A percentile compares a stretch with the other conserved stretches of the same genome.
phyloP scores from a whole-genome alignment of 2,888 invertebrate species.

The Scaptomyza reducta region DNA sequence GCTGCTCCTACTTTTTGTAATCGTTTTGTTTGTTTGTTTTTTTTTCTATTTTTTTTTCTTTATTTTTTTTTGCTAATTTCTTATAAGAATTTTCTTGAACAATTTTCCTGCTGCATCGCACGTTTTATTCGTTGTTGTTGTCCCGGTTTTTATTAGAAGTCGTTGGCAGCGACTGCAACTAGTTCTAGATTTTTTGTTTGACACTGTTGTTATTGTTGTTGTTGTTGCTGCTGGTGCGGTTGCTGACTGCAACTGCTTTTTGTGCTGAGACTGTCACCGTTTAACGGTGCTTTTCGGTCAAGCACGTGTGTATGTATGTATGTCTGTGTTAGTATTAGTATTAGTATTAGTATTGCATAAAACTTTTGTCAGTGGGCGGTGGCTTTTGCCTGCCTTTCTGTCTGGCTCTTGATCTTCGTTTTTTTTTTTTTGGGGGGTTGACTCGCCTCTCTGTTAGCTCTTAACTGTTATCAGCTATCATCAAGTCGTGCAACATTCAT shows the following conservation, averaged over 20 bases:
- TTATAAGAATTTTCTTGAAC: conserved; percentile 72
- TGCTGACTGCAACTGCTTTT: conserved; percentile 50
- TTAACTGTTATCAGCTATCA: conserved; percentile 69
- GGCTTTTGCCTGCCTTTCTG: conserved; percentile 38
- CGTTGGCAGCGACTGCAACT: conserved; percentile 46
- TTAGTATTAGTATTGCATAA: conserved; percentile 37
- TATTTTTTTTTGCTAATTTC: conserved; percentile 66
- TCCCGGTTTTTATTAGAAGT: conserved; percentile 57
- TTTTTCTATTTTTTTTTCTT: too few species aligned
- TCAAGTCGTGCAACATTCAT: conserved; percentile 47
- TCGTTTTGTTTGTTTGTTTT: too few species aligned
- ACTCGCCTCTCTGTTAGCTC: conserved; percentile 24
- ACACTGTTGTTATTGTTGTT: conserved; percentile 26
- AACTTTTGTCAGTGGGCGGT: conserved; percentile 49
- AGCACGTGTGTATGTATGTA: conserved; percentile 26
- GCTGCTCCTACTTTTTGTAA: conserved; percentile 13
- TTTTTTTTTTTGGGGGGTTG: conserved; percentile 9
- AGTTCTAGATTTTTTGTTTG: conserved; percentile 40
- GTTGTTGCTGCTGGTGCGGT: conserved; percentile 26
- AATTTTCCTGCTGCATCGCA: conserved; percentile 59
- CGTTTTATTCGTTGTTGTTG: conserved; percentile 47
- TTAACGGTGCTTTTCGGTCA: conserved; percentile 70
- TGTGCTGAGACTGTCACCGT: conserved; percentile 62
- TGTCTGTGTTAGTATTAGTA: conserved; percentile 12
- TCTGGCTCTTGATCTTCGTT: conserved; percentile 3